A percentile compares a stretch with the other conserved stretches of the same genome.
Conservation (phyloP, 2,113 vertebrate species). For the Notothenia rossii region DNA sequence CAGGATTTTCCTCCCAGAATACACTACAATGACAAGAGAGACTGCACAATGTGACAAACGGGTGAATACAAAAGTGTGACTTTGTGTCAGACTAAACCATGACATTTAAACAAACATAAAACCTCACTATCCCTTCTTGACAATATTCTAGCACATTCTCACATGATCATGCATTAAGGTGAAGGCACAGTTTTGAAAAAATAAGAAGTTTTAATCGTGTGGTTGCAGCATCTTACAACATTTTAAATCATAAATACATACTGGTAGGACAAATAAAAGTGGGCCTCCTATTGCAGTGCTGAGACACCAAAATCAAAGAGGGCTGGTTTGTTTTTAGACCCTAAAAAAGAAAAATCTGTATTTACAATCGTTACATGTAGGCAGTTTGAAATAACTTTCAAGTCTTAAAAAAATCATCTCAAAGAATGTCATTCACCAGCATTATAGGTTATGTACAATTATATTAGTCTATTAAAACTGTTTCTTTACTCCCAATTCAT, state of each 20-base stretch:
- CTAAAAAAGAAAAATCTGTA: constrained; percentile 36
- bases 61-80: neutral
- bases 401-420: constrained; percentile 58
- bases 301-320: constrained; percentile 3
- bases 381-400: constrained; percentile 56
- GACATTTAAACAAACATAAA: constrained; percentile 5
- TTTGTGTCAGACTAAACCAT: neutral
- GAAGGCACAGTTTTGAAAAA: constrained; percentile 44
- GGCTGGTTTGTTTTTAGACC: constrained; percentile 18
- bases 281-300: constrained; percentile 13
- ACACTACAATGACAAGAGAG: neutral
- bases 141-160: constrained; percentile 39
- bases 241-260: constrained; percentile 57
- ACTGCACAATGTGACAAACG: constrained; percentile 10
- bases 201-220: neutral
- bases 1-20: neutral
- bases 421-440: constrained; percentile 47
- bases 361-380: constrained; percentile 71
- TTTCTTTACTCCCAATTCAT: constrained; percentile 51
- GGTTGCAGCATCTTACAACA: constrained; percentile 42
- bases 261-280: constrained; percentile 10
- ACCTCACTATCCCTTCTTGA: constrained; percentile 52
- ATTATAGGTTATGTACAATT: constrained; percentile 70
- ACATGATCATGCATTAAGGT: neutral
- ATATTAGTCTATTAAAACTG: constrained; percentile 65